Percentiles rank a stretch among this genome's conserved stretches.
Conservation (phyloP, 2,113 vertebrate species). For the Callocephalon fimbriatum region DNA sequence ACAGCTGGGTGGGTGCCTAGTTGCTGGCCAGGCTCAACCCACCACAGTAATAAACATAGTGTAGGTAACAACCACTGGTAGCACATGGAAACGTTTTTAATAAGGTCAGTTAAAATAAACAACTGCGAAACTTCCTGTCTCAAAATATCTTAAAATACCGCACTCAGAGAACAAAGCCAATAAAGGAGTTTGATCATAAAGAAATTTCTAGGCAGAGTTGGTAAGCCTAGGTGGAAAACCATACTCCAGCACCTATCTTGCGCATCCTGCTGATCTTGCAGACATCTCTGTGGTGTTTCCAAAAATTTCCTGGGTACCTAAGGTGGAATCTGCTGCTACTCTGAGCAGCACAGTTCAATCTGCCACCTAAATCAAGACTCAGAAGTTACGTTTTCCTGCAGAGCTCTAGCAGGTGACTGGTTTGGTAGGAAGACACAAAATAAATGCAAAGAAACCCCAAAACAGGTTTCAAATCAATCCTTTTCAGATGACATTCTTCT, state of each 20-base stretch:
- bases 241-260: background rate
- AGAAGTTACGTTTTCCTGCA: background rate
- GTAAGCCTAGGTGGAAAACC: background rate
- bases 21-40: background rate
- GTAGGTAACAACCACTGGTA: background rate
- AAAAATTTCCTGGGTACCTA: background rate
- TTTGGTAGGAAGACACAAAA: background rate
- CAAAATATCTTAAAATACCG: background rate
- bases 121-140: background rate
- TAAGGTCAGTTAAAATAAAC: background rate
- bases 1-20: too few species aligned
- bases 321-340: background rate
- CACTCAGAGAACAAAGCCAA: background rate
- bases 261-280: background rate
- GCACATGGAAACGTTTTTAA: background rate
- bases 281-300: background rate
- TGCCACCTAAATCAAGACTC: background rate
- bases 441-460: background rate
- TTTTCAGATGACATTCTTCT: background rate
- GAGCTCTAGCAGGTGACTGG: background rate
- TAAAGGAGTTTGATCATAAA: background rate
- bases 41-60: background rate
- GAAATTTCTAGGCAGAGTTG: accelerated
- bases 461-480: background rate
- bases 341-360: background rate